These are phyloP conservation scores for Eclectus roratus DNA, from an alignment of 2,113 vertebrate genomes.

Conservation along the genomic window DNA sequence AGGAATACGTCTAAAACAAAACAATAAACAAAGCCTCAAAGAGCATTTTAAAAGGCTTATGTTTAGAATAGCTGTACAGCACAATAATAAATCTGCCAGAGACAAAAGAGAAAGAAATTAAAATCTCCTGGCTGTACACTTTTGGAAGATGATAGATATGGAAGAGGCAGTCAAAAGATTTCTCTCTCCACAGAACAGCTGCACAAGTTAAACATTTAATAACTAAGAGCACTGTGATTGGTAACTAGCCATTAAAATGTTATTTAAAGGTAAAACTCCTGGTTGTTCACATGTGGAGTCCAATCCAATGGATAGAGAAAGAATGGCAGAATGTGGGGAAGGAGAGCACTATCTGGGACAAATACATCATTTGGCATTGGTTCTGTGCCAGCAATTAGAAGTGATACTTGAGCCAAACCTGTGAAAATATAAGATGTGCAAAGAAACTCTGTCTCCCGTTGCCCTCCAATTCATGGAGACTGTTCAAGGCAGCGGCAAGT, in stretches of 20 bases:
- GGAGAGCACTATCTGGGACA: background rate
- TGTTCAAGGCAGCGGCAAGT: background rate
- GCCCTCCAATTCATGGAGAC: background rate
- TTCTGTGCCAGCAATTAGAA: background rate
- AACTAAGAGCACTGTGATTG: background rate
- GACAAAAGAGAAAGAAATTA: conserved; percentile 15
- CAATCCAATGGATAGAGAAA: background rate
- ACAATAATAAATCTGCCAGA: background rate
- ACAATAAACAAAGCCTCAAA: background rate
- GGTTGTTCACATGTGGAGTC: background rate
- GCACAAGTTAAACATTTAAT: background rate
- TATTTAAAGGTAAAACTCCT: background rate
- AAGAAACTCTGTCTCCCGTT: background rate
- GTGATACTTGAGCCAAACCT: background rate
- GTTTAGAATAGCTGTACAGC: background rate
- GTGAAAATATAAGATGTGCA: background rate
- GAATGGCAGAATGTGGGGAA: accelerated
- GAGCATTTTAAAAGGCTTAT: background rate
- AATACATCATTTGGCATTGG: background rate
- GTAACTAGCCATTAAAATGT: background rate
- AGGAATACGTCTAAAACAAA: background rate
- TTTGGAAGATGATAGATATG: background rate
- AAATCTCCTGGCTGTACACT: background rate
- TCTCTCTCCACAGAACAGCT: background rate
- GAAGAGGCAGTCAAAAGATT: background rate